phyloP scores from a whole-genome alignment of 1,140 invertebrate genomes.

The Camponotus pennsylvanicus region DNA sequence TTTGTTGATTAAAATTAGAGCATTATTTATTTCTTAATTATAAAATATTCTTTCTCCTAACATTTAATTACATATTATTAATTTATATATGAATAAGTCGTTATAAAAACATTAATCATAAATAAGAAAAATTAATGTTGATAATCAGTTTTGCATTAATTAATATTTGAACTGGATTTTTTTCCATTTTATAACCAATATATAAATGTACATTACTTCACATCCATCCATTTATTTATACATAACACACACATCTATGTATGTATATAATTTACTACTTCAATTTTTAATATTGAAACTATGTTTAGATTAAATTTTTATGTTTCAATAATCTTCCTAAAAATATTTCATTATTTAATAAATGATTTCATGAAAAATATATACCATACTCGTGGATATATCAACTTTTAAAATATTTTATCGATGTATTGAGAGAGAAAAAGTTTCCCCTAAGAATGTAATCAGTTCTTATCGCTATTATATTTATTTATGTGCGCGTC shows the following conservation, averaged over 20 bases:
- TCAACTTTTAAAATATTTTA: neutral
- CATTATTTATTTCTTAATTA: neutral
- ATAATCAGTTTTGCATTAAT: constrained; percentile 17
- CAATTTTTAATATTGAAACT: neutral
- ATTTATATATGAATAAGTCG: neutral
- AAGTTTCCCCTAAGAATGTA: constrained; percentile 67
- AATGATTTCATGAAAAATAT: neutral
- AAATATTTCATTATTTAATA: constrained; percentile 47
- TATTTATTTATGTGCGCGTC: constrained; percentile 9
- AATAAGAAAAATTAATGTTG: neutral
- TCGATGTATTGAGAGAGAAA: constrained; percentile 10
- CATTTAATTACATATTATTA: neutral
- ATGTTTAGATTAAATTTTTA: constrained; percentile 28
- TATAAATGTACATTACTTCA: too few relatives aligned
- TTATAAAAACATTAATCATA: neutral
- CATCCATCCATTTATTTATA: too few relatives aligned
- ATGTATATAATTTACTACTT: neutral
- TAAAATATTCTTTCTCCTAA: neutral
- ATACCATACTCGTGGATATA: constrained; percentile 26
- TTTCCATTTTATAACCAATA: neutral
- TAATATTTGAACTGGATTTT: neutral
- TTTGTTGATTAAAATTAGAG: too few relatives aligned
- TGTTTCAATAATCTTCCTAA: constrained; percentile 21
- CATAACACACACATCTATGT: neutral
- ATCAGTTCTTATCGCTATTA: constrained; percentile 67